Percentiles rank a stretch among this genome's conserved stretches.
These are phyloP conservation scores for Halcyon senegalensis DNA, from an alignment of 2,113 vertebrate genomes.

Conservation along the genomic window DNA sequence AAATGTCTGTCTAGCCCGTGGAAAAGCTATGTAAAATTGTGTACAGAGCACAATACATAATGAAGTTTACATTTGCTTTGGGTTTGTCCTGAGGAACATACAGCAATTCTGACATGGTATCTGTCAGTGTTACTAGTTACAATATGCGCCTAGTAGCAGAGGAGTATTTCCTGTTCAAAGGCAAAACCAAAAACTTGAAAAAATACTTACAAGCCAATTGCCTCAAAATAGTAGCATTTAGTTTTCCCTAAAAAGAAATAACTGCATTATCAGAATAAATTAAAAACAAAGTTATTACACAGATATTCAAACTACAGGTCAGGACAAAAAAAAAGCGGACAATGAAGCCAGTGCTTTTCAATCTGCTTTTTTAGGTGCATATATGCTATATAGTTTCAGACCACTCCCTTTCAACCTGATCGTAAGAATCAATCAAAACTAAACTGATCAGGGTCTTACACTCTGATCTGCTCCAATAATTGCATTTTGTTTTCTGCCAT, in stretches of 20 bases:
- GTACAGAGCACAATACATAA: slow-evolving; percentile 48
- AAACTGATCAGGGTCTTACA: not conserved
- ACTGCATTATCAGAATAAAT: not conserved
- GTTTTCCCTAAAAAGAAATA: not conserved
- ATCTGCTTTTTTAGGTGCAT: not conserved
- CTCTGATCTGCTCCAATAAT: not conserved
- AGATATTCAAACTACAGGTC: not conserved
- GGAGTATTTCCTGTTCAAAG: not conserved
- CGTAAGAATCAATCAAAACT: not conserved
- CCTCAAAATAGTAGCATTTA: not conserved
- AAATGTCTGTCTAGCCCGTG: slow-evolving; percentile 61
- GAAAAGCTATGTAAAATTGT: slow-evolving; percentile 65
- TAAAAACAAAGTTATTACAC: not conserved
- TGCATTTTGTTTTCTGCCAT: not conserved
- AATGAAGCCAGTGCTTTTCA: not conserved
- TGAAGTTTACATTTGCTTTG: slow-evolving; percentile 66
- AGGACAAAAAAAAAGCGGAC: not conserved
- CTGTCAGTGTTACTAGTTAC: slow-evolving; percentile 57
- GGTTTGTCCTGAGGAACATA: slow-evolving; percentile 53
- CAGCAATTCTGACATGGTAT: slow-evolving; percentile 37
- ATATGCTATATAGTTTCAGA: not conserved
- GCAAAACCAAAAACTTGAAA: not conserved
- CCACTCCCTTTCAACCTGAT: not conserved
- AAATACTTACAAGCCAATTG: not conserved
- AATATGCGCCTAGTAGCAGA: slow-evolving; percentile 47